Evolutionary conservation across 2,888 invertebrate genomes (phyloP), one percentile per base, ranked within the genome.

Genomic region (Dolomedes plantarius): DNA sequence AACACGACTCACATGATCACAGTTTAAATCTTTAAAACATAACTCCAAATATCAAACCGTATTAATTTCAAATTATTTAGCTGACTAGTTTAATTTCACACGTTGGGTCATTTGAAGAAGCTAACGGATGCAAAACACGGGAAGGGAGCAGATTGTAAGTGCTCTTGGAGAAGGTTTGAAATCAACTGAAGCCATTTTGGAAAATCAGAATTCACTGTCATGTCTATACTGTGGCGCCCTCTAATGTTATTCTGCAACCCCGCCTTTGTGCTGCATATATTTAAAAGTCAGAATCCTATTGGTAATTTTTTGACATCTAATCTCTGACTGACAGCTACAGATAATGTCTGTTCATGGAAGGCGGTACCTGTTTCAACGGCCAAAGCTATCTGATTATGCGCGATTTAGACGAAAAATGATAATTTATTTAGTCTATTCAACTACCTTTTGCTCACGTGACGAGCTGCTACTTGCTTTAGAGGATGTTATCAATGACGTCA

Each of bases 141-240:
- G n/a, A n/a, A n/a, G n/a, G n/a, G n/a, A n/a, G n/a, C n/a, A n/a
- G n/a, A n/a, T n/a, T n/a, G n/a, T n/a, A n/a, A n/a, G 9, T 9
- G 7, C 36, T 36, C 46, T 11, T 16, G 16, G 46, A 46, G 11
- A 2, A 7, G 29, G 13, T n/a, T n/a, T n/a, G n/a, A 31, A 29
- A 11, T n/a, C 11, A 31, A 29, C 65, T 65, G 28, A 65, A 31
- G 13, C 29, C 7, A 9, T 29, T 65, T 9, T 65, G 2, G 0
- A 29, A 0, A 1, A 16, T 16, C 28, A 28, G 29, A 23, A 9
- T n/a, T 29, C 9, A 13, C 13, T 13, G 29, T 9, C 32, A n/a
- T 6, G 32, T n/a, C 68, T 73, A 77, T 9, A 73, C 27, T 31
- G 83, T 73, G 77, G 83, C 83, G 76, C 83, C 83, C 77, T 85